These are phyloP conservation scores for Lepas anatifera DNA, from an alignment of 2,888 invertebrate genomes.

Conservation along the genomic window DNA sequence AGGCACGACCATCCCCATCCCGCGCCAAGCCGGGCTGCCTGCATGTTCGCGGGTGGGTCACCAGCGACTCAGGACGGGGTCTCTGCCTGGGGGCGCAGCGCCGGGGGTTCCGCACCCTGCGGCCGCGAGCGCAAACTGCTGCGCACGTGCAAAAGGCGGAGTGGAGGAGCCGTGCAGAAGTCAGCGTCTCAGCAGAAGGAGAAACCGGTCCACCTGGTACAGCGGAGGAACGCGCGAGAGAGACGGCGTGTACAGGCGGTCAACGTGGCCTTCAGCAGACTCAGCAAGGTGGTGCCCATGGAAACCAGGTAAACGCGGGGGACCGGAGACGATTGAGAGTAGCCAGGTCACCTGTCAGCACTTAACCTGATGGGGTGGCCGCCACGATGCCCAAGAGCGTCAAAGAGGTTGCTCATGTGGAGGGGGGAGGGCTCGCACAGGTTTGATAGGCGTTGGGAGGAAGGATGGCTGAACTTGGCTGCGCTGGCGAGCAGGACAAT, in stretches of 20 bases:
- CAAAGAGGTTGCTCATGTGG: too few species aligned
- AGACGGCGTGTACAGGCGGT: constrained; percentile 50
- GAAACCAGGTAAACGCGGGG: constrained; percentile 33
- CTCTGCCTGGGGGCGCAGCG: neutral
- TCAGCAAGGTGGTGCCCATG: constrained; percentile 46
- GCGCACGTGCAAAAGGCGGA: neutral
- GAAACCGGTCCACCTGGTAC: constrained; percentile 46
- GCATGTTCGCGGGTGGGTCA: neutral
- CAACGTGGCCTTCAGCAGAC: constrained; percentile 46
- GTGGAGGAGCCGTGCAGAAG: constrained; percentile 30
- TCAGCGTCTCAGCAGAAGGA: constrained; percentile 39
- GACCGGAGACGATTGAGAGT: too few species aligned
- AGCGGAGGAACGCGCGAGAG: constrained; percentile 47
- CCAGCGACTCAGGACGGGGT: neutral
- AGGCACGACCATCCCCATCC: neutral
- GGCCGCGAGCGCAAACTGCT: neutral
- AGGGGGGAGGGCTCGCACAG: too few species aligned
- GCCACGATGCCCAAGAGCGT: too few species aligned
- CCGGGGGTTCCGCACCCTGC: neutral
- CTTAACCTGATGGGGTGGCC: too few species aligned
- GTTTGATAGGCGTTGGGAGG: too few species aligned
- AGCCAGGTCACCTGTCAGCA: too few species aligned
- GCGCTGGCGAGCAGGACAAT: too few species aligned
- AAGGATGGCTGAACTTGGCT: too few species aligned
- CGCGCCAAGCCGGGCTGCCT: neutral